phyloP scores from a whole-genome alignment of 2,113 vertebrate species.

The Lonchura striata region DNA sequence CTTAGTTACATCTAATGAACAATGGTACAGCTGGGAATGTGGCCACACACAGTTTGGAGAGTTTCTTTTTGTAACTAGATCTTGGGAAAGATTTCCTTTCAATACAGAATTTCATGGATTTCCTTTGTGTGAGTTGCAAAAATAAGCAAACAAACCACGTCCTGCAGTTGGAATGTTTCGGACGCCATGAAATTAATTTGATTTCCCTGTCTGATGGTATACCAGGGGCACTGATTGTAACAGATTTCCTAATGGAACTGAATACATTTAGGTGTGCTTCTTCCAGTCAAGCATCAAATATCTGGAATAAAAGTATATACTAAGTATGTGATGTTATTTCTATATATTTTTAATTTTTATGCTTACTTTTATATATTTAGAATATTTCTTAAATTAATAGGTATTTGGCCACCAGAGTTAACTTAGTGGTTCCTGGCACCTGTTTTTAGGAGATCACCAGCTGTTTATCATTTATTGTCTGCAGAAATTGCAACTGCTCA shows the following conservation, averaged over 20 bases:
- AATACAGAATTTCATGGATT: constrained; percentile 47
- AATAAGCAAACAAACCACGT: constrained; percentile 42
- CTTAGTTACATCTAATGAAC: constrained; percentile 42
- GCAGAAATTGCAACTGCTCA: neutral
- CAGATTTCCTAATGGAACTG: neutral
- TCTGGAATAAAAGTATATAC: neutral
- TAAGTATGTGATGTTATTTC: neutral
- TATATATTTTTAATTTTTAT: neutral
- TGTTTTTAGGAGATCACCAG: neutral
- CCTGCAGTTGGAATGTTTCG: constrained; percentile 15
- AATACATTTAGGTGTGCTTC: neutral
- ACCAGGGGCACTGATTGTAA: neutral
- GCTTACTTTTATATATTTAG: too few species aligned
- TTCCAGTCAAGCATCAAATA: neutral
- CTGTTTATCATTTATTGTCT: neutral
- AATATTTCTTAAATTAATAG: neutral
- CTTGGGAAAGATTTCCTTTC: constrained; percentile 52
- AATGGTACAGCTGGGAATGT: constrained; percentile 55
- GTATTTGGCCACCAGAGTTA: neutral
- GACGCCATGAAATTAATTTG: constrained; percentile 11
- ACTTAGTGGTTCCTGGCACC: neutral
- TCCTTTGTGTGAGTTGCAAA: constrained; percentile 36
- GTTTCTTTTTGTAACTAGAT: constrained; percentile 46
- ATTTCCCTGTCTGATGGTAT: neutral
- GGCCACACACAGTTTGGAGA: constrained; percentile 49